Base-by-base conservation (phyloP, 2,797 vertebrate species). In the Esox lucius region DNA sequence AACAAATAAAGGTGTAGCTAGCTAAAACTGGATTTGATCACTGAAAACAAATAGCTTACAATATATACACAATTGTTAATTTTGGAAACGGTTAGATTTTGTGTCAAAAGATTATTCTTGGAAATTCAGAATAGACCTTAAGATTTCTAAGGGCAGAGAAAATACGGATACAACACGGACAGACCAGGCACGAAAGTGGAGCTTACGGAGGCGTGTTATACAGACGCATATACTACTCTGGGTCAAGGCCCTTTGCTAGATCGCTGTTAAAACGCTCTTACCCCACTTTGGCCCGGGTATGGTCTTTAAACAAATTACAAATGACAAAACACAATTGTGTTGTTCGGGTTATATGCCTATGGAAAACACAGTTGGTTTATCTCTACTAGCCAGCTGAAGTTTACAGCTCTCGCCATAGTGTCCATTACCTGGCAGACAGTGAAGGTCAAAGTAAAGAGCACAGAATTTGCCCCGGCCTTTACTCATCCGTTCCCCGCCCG, bases 381-480 rank as follows among this genome's bases (percentile, higher is more conserved):
- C 70, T 70, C 49, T n/a, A 72, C 26, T 39, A 61, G 78, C 24
- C 24, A 64, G 39, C 62, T 80, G 80, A 78, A 86, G 76, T 81
- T 68, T 82, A 73, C 73, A 64, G 76, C 81, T 79, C 76, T 76
- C 64, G 2, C 35, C 35, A n/a, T 39, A 68, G 78, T 73, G 80
- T 83, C 72, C 80, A 82, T 87, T 83, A 86, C 73, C 75, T 74
- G 59, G 71, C 64, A 83, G 81, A 87, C 81, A 80, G 82, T 81
- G 89, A 91, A 91, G 88, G 90, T 92, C 88, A 91, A 90, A 83
- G 89, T 89, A 91, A 91, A 91, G 85, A 87, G 81, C 65, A 67
- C 51, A 49, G 64, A 84, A 62, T 12, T 68, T 83, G 75, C 73
- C 68, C 7, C 39, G 73, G 81, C 70, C 73, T 72, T 74, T 65